Conservation (phyloP, 2,888 invertebrate genomes). For the Cancer borealis region DNA sequence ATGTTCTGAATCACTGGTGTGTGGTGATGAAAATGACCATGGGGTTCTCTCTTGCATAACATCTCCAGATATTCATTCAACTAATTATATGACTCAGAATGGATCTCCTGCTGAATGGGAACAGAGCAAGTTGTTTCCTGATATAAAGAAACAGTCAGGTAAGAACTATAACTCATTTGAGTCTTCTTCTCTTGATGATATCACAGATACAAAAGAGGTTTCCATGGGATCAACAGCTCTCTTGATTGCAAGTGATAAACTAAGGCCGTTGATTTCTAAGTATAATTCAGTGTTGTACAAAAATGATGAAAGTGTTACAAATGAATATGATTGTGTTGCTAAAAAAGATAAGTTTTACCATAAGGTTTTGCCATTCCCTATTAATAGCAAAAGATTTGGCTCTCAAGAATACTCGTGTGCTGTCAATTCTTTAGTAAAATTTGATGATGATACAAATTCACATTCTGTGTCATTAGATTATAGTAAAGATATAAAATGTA, state of each 20-base stretch:
- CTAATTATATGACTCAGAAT: neutral
- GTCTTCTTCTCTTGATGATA: conserved; percentile 60
- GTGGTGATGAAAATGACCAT: conserved; percentile 23
- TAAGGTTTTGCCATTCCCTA: conserved; percentile 67
- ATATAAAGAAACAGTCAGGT: conserved; percentile 58
- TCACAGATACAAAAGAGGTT: conserved; percentile 9
- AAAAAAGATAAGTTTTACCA: conserved; percentile 66
- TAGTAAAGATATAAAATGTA: conserved; percentile 21
- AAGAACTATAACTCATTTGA: conserved; percentile 63
- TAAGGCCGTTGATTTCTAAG: conserved; percentile 58
- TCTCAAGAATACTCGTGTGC: conserved; percentile 53
- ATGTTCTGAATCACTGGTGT: neutral
- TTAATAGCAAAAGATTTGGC: conserved; percentile 46
- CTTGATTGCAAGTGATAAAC: conserved; percentile 39
- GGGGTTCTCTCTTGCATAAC: conserved; percentile 51
- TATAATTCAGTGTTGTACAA: conserved; percentile 8
- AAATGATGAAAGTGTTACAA: conserved; percentile 55
- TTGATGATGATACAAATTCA: conserved; percentile 55
- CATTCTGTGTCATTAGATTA: conserved; percentile 55
- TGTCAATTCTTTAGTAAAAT: conserved; percentile 60
- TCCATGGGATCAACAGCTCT: neutral
- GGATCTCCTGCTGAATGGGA: conserved; percentile 15
- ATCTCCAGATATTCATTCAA: conserved; percentile 34
- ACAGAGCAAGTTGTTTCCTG: conserved; percentile 32
- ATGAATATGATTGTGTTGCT: conserved; percentile 58